Evolutionary conservation across 2,113 vertebrate genomes (phyloP).

Genomic region (Apaloderma vittatum): DNA sequence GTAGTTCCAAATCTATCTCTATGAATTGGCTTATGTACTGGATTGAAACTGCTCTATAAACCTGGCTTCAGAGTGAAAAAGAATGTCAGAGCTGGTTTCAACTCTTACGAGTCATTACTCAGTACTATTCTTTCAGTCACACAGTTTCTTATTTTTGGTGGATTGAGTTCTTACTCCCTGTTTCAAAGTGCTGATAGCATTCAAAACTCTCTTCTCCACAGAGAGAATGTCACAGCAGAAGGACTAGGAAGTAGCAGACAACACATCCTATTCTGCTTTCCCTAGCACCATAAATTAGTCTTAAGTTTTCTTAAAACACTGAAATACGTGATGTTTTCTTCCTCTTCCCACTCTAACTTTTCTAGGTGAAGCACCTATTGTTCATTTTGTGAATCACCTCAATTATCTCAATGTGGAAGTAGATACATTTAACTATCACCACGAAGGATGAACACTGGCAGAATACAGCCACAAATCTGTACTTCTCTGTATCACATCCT

Average conservation of each 20-base stretch:
- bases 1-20: not conserved
- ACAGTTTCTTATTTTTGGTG: not conserved
- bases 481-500: not conserved
- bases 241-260: not conserved
- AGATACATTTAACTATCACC: not conserved
- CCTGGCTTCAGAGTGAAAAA: not conserved
- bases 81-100: not conserved
- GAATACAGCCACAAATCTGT: not conserved
- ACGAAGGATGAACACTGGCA: not conserved
- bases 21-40: not conserved
- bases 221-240: not conserved
- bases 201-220: not conserved
- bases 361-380: not conserved
- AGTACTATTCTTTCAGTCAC: not conserved
- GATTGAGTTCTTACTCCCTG: not conserved
- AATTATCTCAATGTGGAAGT: not conserved
- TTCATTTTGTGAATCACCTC: not conserved
- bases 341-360: not conserved
- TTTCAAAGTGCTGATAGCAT: not conserved
- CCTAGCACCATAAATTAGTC: not conserved
- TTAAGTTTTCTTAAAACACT: not conserved
- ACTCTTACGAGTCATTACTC: not conserved
- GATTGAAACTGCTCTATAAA: not conserved
- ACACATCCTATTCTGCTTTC: not conserved
- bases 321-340: not conserved